phyloP scores from a whole-genome alignment of 1,140 invertebrate species.

The Calliphora vicina region DNA sequence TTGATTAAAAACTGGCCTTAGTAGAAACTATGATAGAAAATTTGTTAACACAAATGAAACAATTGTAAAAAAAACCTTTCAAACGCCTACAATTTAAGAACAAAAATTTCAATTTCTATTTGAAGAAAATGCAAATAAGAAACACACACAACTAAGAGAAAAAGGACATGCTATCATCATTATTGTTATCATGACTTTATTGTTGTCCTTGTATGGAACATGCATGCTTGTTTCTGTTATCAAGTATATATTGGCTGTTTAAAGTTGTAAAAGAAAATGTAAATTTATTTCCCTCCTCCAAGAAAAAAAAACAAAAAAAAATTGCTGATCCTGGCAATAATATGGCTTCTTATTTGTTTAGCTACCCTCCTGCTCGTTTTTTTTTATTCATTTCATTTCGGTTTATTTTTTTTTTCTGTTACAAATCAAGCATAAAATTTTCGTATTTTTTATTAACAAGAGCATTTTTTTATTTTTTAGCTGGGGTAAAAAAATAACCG shows the following conservation, averaged over 20 bases:
- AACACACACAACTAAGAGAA: neutral
- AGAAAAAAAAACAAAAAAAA: neutral
- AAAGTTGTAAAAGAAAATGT: neutral
- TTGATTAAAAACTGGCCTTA: neutral
- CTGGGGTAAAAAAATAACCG: neutral
- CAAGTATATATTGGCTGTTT: neutral
- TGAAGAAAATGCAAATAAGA: neutral
- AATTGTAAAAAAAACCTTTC: neutral
- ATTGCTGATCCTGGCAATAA: neutral
- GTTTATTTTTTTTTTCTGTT: neutral
- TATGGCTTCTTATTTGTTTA: neutral
- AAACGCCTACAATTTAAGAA: neutral
- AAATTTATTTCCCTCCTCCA: neutral
- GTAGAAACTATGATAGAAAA: neutral
- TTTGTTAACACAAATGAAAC: neutral
- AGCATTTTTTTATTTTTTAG: neutral
- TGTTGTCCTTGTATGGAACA: neutral
- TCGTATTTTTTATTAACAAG: neutral
- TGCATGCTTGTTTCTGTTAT: neutral
- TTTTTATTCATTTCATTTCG: too few species aligned
- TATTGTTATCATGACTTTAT: constrained; percentile 17
- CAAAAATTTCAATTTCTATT: too few species aligned
- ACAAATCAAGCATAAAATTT: constrained; percentile 6
- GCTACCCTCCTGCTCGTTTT: neutral
- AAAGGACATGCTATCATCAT: constrained; percentile 14